Evolutionary conservation across 2,113 vertebrate genomes (phyloP).

Genomic region (Argyrosomus japonicus): DNA sequence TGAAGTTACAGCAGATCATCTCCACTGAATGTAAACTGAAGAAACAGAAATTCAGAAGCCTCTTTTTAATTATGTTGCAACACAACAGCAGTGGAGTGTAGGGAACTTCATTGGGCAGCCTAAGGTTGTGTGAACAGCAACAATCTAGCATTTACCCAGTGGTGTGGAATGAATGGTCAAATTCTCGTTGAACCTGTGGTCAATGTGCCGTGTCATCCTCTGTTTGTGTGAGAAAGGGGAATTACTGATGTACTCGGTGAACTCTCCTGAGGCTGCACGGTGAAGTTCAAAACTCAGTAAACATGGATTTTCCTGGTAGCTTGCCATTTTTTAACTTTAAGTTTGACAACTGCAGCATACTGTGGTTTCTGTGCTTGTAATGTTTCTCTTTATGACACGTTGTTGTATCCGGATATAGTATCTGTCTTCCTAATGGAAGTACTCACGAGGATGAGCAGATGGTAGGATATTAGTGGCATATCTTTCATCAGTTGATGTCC

Average conservation of each 20-base stretch:
- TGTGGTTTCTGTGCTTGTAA: slow-evolving; percentile 23
- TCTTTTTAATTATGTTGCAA: neutral
- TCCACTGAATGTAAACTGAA: neutral
- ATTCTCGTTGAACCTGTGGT: slow-evolving; percentile 40
- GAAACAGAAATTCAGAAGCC: neutral
- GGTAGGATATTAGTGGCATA: slow-evolving; percentile 68
- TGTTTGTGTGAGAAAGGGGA: slow-evolving; percentile 34
- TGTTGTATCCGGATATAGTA: slow-evolving; percentile 52
- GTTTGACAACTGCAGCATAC: slow-evolving; percentile 33
- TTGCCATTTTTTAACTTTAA: slow-evolving; percentile 43
- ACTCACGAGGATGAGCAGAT: slow-evolving; percentile 71
- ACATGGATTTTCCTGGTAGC: slow-evolving; percentile 36
- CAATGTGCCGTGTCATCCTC: slow-evolving; percentile 35
- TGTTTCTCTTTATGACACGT: slow-evolving; percentile 47
- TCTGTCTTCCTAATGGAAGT: slow-evolving; percentile 63
- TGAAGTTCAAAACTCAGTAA: slow-evolving; percentile 54
- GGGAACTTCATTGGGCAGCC: neutral
- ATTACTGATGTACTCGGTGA: slow-evolving; percentile 39
- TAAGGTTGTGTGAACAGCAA: slow-evolving; percentile 2
- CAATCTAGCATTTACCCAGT: slow-evolving; percentile 29
- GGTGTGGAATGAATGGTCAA: slow-evolving; percentile 49
- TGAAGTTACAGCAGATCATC: neutral
- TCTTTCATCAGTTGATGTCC: slow-evolving; percentile 67
- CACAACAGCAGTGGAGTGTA: neutral
- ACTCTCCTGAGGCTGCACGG: slow-evolving; percentile 36